A percentile compares a stretch with the other conserved stretches of the same genome.
phyloP scores from a whole-genome alignment of 64 coral and sea anemone species.

The Stylophora pistillata region DNA sequence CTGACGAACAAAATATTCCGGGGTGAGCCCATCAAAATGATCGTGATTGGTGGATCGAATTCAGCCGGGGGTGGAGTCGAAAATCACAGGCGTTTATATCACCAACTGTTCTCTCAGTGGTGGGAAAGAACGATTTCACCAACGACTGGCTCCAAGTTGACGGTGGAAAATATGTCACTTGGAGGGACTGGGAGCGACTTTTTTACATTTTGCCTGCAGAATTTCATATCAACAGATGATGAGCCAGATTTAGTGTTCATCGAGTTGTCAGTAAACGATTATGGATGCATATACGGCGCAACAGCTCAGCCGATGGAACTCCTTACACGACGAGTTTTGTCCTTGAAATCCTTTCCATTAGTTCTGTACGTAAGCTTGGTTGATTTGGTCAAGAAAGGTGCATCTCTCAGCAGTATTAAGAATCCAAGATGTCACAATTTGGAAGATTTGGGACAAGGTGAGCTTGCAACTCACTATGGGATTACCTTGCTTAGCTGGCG shows the following conservation, averaged over 20 bases:
- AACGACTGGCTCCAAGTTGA: constrained; percentile 48
- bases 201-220: constrained; percentile 71
- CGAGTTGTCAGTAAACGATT: constrained; percentile 51
- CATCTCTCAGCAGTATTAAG: not conserved
- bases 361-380: constrained; percentile 46
- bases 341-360: constrained; percentile 11
- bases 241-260: constrained; percentile 33
- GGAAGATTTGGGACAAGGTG: constrained; percentile 17
- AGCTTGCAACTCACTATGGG: constrained; percentile 24
- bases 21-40: constrained; percentile 61
- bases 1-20: constrained; percentile 35
- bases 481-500: constrained; percentile 17
- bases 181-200: constrained; percentile 92
- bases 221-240: not conserved
- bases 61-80: constrained; percentile 77
- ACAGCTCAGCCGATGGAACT: constrained; percentile 40
- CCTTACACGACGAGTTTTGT: constrained; percentile 12
- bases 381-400: not conserved
- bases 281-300: constrained; percentile 14
- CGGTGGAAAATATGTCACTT: constrained; percentile 51
- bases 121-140: constrained; percentile 48
- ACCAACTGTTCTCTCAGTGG: constrained; percentile 60
- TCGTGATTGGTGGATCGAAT: constrained; percentile 88
- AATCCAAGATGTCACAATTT: constrained; percentile 13
- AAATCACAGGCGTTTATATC: constrained; percentile 38